A percentile compares a stretch with the other conserved stretches of the same genome.
phyloP scores from a whole-genome alignment of 2,797 vertebrate species.

The Sebastes umbrosus region DNA sequence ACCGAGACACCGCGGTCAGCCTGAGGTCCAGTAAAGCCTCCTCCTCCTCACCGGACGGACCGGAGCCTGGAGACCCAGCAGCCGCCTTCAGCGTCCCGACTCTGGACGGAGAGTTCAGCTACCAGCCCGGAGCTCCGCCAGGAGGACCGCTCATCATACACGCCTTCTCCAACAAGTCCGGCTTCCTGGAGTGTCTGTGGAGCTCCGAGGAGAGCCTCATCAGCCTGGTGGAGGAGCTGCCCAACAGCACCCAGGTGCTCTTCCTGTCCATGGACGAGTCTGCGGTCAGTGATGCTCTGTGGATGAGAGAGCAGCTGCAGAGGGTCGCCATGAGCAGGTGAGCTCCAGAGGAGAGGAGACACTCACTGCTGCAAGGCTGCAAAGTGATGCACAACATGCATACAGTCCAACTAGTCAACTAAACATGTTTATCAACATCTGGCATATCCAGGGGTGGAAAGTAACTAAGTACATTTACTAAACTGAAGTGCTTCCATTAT shows the following conservation, averaged over 20 bases:
- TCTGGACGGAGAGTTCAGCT: slow-evolving; percentile 76
- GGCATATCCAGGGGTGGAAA: too few relatives aligned
- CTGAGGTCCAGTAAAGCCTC: neutral
- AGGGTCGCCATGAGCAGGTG: too few relatives aligned
- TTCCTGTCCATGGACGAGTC: slow-evolving; percentile 83
- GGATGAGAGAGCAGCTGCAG: too few relatives aligned
- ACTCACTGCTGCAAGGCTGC: too few relatives aligned
- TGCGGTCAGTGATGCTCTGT: slow-evolving; percentile 60
- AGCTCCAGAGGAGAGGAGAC: too few relatives aligned
- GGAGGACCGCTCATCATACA: slow-evolving; percentile 74
- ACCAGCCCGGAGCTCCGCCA: slow-evolving; percentile 34
- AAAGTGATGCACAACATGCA: too few relatives aligned
- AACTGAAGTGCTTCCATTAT: too few relatives aligned
- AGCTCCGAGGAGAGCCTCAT: slow-evolving; percentile 72
- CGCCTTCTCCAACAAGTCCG: slow-evolving; percentile 84
- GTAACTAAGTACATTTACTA: too few relatives aligned
- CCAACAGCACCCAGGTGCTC: slow-evolving; percentile 67
- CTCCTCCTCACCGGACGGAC: neutral
- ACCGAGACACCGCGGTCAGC: neutral
- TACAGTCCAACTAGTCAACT: too few relatives aligned
- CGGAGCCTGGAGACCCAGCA: slow-evolving; percentile 76
- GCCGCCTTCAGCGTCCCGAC: slow-evolving; percentile 73
- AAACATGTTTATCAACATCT: too few relatives aligned
- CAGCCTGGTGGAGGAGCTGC: slow-evolving; percentile 72
- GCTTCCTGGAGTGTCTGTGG: slow-evolving; percentile 84